phyloP scores from a whole-genome alignment of 2,113 vertebrate species.

The Heliornis fulica region DNA sequence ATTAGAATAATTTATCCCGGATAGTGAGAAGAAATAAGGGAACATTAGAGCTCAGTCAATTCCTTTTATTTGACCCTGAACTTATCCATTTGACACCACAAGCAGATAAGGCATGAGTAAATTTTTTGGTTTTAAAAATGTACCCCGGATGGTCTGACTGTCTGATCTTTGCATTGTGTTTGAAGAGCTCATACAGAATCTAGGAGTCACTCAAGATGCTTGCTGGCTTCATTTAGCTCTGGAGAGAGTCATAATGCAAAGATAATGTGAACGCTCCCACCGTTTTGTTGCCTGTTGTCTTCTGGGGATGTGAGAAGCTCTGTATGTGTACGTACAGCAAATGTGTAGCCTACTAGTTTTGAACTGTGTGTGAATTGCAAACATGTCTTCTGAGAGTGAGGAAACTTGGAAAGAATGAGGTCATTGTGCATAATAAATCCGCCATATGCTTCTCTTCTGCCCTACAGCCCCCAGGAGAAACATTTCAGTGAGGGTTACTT shows the following conservation, averaged over 20 bases:
- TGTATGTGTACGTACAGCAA: neutral
- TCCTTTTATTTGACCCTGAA: neutral
- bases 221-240: neutral
- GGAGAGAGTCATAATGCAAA: neutral
- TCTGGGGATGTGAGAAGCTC: neutral
- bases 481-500: conserved; percentile 18
- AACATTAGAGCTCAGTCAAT: neutral
- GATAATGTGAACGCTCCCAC: neutral
- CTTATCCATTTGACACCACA: neutral
- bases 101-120: neutral
- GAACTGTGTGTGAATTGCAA: conserved; percentile 1
- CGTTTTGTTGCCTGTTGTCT: neutral
- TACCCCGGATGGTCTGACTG: neutral
- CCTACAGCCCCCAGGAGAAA: conserved; percentile 22
- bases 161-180: neutral
- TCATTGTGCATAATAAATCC: conserved; percentile 51
- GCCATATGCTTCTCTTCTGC: conserved; percentile 44
- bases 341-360: neutral
- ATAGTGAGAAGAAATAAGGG: neutral
- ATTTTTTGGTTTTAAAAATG: neutral
- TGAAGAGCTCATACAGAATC: neutral
- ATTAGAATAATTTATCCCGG: neutral
- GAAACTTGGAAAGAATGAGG: conserved; percentile 50
- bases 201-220: neutral
- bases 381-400: neutral